These are phyloP conservation scores for Tenthredo livida DNA, from an alignment of 2,888 invertebrate genomes.

Conservation along the genomic window DNA sequence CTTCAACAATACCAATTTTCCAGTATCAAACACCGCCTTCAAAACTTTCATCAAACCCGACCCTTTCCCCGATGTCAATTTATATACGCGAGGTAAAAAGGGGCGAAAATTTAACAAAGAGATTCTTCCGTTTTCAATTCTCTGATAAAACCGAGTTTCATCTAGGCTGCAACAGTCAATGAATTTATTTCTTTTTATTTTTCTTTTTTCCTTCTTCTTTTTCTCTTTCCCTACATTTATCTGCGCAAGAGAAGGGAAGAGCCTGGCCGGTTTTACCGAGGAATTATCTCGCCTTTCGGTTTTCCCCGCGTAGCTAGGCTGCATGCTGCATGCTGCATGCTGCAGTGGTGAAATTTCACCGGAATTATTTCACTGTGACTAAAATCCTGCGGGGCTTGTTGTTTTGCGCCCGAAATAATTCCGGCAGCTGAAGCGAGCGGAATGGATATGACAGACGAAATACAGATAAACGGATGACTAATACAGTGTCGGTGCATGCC, in stretches of 20 bases:
- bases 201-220: neutral
- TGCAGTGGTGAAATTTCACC: neutral
- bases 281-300: conserved; percentile 11
- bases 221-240: no score
- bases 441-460: conserved; percentile 34
- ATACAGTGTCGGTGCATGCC: neutral
- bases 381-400: conserved; percentile 25
- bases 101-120: neutral
- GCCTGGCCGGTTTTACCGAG: neutral
- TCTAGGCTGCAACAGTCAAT: neutral
- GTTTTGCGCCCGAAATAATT: conserved; percentile 33
- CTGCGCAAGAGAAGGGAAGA: neutral
- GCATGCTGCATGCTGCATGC: no score
- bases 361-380: conserved; percentile 24
- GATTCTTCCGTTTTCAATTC: neutral
- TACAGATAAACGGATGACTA: conserved; percentile 44
- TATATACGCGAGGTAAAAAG: neutral
- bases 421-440: neutral
- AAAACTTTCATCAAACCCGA: conserved; percentile 17
- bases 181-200: neutral
- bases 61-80: conserved; percentile 13
- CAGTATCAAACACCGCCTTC: neutral
- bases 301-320: no score
- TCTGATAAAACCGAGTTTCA: neutral
- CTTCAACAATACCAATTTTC: conserved; percentile 11